Percentiles rank a stretch among this genome's conserved stretches.
Evolutionary conservation across 1,140 invertebrate species (phyloP).

Genomic region (Cydia fagiglandana): DNA sequence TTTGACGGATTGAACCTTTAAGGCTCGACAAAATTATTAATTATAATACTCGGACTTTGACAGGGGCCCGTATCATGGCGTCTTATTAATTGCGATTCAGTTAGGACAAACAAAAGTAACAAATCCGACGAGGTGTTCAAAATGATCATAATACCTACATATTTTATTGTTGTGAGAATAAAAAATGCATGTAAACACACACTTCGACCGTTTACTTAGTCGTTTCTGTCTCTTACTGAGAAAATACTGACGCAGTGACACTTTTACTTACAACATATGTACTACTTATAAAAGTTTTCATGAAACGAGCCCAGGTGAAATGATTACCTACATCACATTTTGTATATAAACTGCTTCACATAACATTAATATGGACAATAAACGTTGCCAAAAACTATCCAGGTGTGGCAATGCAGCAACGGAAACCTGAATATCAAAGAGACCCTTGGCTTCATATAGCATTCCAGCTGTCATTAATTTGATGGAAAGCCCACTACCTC

Average conservation of each 20-base stretch:
- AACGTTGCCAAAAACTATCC: conserved; percentile 11
- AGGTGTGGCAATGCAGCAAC: conserved; percentile 23
- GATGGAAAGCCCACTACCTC: conserved; percentile 36
- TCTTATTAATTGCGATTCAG: too few species aligned
- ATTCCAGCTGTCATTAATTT: conserved; percentile 34
- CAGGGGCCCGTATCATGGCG: too few species aligned
- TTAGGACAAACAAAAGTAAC: too few species aligned
- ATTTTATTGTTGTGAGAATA: too few species aligned
- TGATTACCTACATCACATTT: neutral
- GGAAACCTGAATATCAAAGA: conserved; percentile 11
- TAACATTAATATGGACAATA: neutral
- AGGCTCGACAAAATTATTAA: neutral
- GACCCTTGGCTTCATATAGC: neutral
- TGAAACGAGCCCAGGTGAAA: neutral
- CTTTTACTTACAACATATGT: too few species aligned
- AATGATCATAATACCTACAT: too few species aligned
- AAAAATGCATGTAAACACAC: too few species aligned
- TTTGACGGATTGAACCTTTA: neutral
- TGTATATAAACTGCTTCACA: neutral
- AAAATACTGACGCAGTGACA: too few species aligned
- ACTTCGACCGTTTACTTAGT: too few species aligned
- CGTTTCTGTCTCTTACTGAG: too few species aligned
- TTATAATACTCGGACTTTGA: neutral
- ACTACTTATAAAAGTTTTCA: too few species aligned
- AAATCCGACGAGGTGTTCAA: too few species aligned